These are phyloP conservation scores for Crambe crambe DNA, from an alignment of 37 sponge, comb jelly and placozoan species.

Conservation along the genomic window DNA sequence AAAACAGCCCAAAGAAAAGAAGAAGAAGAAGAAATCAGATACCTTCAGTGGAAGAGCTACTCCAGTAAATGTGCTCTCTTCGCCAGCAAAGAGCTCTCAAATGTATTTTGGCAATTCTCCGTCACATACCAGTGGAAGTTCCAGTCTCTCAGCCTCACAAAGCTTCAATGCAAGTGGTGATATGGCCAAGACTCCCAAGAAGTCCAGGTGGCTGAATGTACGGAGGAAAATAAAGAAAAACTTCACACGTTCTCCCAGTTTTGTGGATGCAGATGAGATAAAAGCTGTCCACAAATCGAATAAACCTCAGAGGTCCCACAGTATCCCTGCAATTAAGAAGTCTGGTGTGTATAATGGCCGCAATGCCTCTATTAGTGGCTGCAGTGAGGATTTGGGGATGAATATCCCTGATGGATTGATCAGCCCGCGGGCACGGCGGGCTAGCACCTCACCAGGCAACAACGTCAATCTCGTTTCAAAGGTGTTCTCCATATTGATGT, in stretches of 20 bases:
- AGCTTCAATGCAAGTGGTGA: neutral
- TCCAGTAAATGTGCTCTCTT: neutral
- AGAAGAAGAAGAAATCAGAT: constrained; percentile 3
- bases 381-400: neutral
- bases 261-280: constrained; percentile 20
- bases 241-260: constrained; percentile 3
- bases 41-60: neutral
- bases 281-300: neutral
- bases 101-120: constrained; percentile 9
- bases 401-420: neutral
- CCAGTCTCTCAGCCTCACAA: too few relatives aligned
- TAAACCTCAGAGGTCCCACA: constrained; percentile 3
- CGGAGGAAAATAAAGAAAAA: neutral
- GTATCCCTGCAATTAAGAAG: neutral
- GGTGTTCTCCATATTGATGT: constrained; percentile 49
- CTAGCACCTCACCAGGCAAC: neutral
- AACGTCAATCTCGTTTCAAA: constrained; percentile 28
- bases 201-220: neutral
- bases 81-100: constrained; percentile 3
- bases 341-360: neutral
- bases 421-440: neutral
- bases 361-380: neutral
- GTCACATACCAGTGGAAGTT: neutral
- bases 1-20: neutral
- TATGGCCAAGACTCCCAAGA: constrained; percentile 2